Base-by-base conservation (phyloP, 2,113 vertebrate genomes). In the Lucifuga dentata region DNA sequence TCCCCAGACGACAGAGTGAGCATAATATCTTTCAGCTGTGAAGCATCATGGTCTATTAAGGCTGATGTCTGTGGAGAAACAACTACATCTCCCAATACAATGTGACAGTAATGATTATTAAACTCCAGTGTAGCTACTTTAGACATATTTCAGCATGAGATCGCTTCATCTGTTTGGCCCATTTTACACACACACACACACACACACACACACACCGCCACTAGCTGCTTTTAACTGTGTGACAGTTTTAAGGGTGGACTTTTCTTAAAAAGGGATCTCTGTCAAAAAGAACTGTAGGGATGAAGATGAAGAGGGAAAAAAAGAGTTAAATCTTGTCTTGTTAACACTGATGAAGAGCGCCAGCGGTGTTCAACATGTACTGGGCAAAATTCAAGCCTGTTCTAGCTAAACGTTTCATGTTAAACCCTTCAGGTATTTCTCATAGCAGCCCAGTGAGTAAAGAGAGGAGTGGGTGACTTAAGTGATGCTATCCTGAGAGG, bases 301-400 rank as follows among this genome's bases (percentile, higher is more conserved):
- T 4, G 20, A 26, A 45, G 10, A 13, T 9, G 19, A 74, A 33
- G 5, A 21, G 24, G 20, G 12, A 33, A 46, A 16, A 23, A 9
- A 6, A 40, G 20, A 57, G 15, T 35, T 45, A 3, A 43, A 26
- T 51, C 16, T 0, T 36, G 33, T 57, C 48, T 17, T 32, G n/a
- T 21, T 61, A 29, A 80, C 58, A 49, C 68, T 67, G 57, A 35
- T 17, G 40, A 65, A 62, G 40, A 65, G 66, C 39, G 52, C 33
- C 45, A 58, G 53, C 3, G 38, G 43, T 8, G 36, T 41, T 43
- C n/a, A 44, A 33, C 35, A 43, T 57, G 16, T 13, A 19, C 33
- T 17, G 59, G n/a, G 11, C 29, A 26, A 8, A 58, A 24, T 65
- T 29, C 29, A 60, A 43, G 3, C 5, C 20, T 40, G 60, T 8